Evolutionary conservation across 1,140 invertebrate genomes (phyloP).

Genomic region (Zaprionus vittiger): DNA sequence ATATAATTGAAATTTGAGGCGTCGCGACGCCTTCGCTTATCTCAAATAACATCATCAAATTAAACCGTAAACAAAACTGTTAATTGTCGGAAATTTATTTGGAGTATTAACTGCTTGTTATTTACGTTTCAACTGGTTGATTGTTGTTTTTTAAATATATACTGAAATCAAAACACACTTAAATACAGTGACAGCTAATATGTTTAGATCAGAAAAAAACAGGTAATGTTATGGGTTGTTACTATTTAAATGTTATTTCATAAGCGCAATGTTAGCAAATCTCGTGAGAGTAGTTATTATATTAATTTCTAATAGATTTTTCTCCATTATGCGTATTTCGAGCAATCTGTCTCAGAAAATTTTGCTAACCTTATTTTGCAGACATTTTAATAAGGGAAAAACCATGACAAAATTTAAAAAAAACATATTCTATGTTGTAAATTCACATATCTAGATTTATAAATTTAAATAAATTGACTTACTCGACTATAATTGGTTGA

Average conservation of each 20-base stretch:
- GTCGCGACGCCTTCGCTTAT: neutral
- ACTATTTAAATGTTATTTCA: neutral
- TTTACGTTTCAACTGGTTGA: neutral
- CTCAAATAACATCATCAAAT: conserved; percentile 21
- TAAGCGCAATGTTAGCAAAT: neutral
- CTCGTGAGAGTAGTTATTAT: neutral
- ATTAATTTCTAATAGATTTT: neutral
- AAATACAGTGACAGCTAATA: neutral
- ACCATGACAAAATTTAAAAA: too few relatives aligned
- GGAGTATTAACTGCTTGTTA: neutral
- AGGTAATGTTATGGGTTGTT: neutral
- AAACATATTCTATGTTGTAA: too few relatives aligned
- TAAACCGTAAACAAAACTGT: conserved; percentile 29
- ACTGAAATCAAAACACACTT: neutral
- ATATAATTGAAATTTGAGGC: conserved; percentile 50
- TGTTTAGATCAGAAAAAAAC: neutral
- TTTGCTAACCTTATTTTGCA: too few relatives aligned
- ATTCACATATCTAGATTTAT: too few relatives aligned
- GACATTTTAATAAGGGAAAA: too few relatives aligned
- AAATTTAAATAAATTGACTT: too few relatives aligned
- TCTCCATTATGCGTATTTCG: too few relatives aligned
- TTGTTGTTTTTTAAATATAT: neutral
- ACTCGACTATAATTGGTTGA: too few relatives aligned
- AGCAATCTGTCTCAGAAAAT: too few relatives aligned
- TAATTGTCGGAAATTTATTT: conserved; percentile 5